Evolutionary conservation across 2,797 vertebrate genomes (phyloP), one percentile per base, ranked within the genome.

Genomic region (Sciaenops ocellatus): DNA sequence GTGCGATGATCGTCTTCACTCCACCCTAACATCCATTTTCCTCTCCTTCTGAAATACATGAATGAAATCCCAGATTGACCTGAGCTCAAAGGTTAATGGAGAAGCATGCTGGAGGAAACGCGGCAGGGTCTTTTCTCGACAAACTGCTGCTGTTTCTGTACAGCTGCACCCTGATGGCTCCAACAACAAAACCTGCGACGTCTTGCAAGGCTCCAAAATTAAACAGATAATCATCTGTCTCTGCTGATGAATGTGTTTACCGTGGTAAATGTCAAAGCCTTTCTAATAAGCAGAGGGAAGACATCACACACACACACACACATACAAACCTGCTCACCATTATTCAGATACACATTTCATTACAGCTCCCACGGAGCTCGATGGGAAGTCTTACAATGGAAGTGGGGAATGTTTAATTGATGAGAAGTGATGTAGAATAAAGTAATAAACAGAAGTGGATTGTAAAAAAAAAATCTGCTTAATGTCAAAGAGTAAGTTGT

Each of bases 191-290:
- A 82, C 71, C 81, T 78, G 73, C 50, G 42, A 90, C 64, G 69
- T 88, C 92, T 86, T 78, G 84, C 51, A 44, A 79, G 78, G 77
- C 90, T 85, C 63, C 80, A 76, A 89, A 93, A 94, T 95, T 92
- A 94, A 92, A 91, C 88, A 90, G 91, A 93, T 94, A 94, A 95
- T 95, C 92, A 94, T 95, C 92, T 91, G 92, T 94, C 93, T 87
- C 69, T 90, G 87, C 69, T 95, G 94, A 95, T 94, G 89, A 96
- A 95, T 95, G 92, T 94, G 92, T 95, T 95, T 94, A 91, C 94
- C 17, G 50, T 88, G 79, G 64, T 90, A 93, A 95, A 95, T 94
- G 93, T 90, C 93, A 93, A 82, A 90, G 86, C 76, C 86, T 92
- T 86, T 91, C 90, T 93, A 89, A 93, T 93, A 93, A 92, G 84